Evolutionary conservation across 2,113 vertebrate species (phyloP).

Genomic region (Hippocampus abdominalis): DNA sequence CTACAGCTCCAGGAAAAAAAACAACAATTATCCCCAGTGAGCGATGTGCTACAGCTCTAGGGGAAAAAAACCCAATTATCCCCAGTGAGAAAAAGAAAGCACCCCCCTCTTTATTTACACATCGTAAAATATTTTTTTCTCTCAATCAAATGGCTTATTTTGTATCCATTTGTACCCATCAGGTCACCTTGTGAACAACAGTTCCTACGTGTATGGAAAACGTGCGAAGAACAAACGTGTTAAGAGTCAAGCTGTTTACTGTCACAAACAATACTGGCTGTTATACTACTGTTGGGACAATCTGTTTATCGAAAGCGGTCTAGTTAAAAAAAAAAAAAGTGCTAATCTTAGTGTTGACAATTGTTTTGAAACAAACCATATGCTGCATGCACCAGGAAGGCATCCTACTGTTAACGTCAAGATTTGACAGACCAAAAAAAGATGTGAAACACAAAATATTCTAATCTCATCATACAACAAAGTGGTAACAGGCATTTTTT

Average conservation of each 20-base stretch:
- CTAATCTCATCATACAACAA: neutral
- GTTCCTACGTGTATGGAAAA: neutral
- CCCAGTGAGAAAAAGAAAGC: neutral
- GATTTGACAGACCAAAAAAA: neutral
- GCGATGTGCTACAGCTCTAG: neutral
- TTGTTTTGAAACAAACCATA: neutral
- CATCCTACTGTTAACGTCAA: neutral
- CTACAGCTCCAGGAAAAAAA: neutral
- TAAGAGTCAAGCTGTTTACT: neutral
- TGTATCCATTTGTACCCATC: neutral
- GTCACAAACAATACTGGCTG: conserved; percentile 1
- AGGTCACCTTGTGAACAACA: neutral
- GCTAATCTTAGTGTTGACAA: neutral
- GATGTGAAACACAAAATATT: neutral
- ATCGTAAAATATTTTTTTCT: neutral
- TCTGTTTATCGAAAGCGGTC: neutral
- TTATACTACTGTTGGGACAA: neutral
- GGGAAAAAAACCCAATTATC: neutral
- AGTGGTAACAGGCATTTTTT: neutral
- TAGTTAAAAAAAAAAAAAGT: neutral
- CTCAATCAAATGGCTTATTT: neutral
- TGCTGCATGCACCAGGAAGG: neutral
- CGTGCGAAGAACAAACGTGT: neutral
- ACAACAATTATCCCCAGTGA: neutral
- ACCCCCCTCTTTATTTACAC: neutral